Conservation (phyloP, 2,888 invertebrate species). For the Aphodius sticticus region DNA sequence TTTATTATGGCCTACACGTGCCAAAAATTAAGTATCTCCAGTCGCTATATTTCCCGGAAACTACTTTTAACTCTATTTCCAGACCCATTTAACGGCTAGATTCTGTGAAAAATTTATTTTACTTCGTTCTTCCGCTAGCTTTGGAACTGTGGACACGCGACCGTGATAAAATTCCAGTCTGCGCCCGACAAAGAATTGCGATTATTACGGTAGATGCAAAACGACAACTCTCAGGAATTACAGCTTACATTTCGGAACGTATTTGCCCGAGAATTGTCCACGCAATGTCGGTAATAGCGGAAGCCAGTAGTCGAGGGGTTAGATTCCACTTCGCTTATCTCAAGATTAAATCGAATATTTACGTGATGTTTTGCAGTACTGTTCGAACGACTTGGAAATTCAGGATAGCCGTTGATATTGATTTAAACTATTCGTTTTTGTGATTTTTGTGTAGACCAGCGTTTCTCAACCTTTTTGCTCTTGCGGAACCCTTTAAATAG, state of each 20-base stretch:
- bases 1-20: conserved; percentile 18
- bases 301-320: background rate
- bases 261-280: background rate
- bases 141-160: conserved; percentile 13
- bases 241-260: background rate
- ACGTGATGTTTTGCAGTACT: background rate
- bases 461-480: too few species aligned
- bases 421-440: background rate
- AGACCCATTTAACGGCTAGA: conserved; percentile 12
- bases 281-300: background rate
- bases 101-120: conserved; percentile 24
- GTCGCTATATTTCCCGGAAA: conserved; percentile 17
- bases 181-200: conserved; percentile 20
- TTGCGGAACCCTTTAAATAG: too few species aligned
- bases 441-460: too few species aligned
- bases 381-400: background rate
- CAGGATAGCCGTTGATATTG: background rate
- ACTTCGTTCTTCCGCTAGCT: conserved; percentile 8
- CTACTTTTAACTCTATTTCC: conserved; percentile 15
- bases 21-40: background rate
- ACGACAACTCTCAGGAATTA: conserved; percentile 22
- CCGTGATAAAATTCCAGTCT: conserved; percentile 19
- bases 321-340: background rate
- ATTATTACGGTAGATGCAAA: conserved; percentile 17
- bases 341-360: background rate